phyloP scores from a whole-genome alignment of 2,888 invertebrate genomes.

The Thysanoteuthis rhombus region DNA sequence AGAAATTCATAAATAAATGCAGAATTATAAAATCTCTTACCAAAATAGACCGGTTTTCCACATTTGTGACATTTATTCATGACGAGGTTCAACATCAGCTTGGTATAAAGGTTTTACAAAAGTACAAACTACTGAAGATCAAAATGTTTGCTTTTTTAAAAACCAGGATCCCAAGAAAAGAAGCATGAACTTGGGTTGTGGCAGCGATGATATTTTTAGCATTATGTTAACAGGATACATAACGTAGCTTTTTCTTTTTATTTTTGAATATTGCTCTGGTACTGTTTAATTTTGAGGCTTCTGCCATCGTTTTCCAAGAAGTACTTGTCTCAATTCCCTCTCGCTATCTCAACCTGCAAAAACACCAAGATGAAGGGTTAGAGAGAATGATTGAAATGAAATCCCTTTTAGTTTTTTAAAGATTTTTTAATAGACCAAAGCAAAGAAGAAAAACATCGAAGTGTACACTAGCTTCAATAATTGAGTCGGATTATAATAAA shows the following conservation, averaged over 20 bases:
- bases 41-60: slow-evolving; percentile 59
- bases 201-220: not conserved
- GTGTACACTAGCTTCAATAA: no score
- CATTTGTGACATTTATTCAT: slow-evolving; percentile 51
- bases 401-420: not conserved
- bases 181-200: not conserved
- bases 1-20: not conserved
- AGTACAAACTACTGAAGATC: not conserved
- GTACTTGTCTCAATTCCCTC: not conserved
- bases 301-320: not conserved
- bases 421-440: not conserved
- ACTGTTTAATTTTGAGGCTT: no score
- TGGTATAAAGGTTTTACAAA: not conserved
- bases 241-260: not conserved
- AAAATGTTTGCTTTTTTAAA: not conserved
- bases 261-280: not conserved
- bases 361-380: not conserved
- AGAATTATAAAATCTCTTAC: slow-evolving; percentile 46
- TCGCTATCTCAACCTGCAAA: not conserved
- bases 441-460: no score
- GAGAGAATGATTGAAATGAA: not conserved
- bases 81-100: not conserved
- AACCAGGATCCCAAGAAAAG: not conserved
- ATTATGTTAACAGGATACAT: not conserved
- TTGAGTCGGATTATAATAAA: no score